Evolutionary conservation across 2,888 invertebrate genomes (phyloP).

Genomic region (Onchidella celtica): DNA sequence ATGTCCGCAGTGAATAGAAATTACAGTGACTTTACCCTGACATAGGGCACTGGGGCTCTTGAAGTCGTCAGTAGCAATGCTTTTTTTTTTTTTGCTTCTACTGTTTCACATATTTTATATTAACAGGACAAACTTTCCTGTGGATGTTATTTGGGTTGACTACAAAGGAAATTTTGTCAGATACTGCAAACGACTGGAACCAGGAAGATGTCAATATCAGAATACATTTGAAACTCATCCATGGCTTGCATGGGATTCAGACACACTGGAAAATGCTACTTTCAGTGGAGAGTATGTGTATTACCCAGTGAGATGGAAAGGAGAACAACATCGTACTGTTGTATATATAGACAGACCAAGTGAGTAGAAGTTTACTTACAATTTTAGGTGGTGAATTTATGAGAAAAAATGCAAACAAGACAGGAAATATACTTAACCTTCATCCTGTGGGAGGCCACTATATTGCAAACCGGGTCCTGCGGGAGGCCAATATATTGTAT

Average conservation of each 20-base stretch:
- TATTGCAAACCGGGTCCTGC: too few species aligned
- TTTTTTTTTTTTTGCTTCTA: too few species aligned
- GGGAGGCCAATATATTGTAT: too few species aligned
- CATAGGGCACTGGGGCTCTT: too few species aligned
- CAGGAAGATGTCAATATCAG: slow-evolving; percentile 1
- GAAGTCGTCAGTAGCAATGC: too few species aligned
- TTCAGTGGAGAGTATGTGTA: slow-evolving; percentile 22
- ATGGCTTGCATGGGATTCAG: slow-evolving; percentile 40
- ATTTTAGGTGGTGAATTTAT: neutral
- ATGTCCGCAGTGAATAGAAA: too few species aligned
- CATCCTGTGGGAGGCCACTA: too few species aligned
- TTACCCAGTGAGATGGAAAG: slow-evolving; percentile 23
- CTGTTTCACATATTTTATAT: too few species aligned
- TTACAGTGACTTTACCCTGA: too few species aligned
- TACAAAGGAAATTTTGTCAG: slow-evolving; percentile 31
- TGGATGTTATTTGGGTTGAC: slow-evolving; percentile 37
- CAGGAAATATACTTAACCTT: too few species aligned
- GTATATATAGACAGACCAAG: slow-evolving; percentile 38
- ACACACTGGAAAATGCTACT: slow-evolving; percentile 20
- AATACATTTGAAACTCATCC: slow-evolving; percentile 40
- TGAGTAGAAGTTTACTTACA: neutral
- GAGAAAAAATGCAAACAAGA: neutral
- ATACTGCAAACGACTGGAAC: slow-evolving; percentile 4
- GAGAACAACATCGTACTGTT: slow-evolving; percentile 29
- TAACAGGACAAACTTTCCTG: slow-evolving; percentile 29